Evolutionary conservation across 2,888 invertebrate genomes (phyloP), one percentile per base, ranked within the genome.

Genomic region (Rambutsinella grinnellia): DNA sequence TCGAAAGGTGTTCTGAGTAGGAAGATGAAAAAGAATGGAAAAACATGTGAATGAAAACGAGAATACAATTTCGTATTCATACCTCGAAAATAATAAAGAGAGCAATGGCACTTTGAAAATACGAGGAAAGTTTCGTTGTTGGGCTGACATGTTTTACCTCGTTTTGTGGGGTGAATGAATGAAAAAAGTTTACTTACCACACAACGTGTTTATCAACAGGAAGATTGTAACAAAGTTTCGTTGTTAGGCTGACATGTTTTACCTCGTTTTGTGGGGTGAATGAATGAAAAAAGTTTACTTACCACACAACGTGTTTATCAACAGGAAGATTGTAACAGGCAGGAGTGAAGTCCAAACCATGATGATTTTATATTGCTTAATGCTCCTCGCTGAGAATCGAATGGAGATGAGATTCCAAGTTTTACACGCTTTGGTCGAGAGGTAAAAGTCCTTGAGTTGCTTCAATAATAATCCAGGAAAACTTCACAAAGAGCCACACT

Each of bases 251-350:
- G n/a, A n/a, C n/a, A n/a, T n/a, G n/a, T n/a, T n/a, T n/a, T n/a
- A n/a, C n/a, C n/a, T n/a, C n/a, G n/a, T n/a, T n/a, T n/a, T n/a
- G n/a, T n/a, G n/a, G n/a, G n/a, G n/a, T n/a, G n/a, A n/a, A n/a
- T n/a, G n/a, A 44, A 27, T 17, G 47, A 17, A n/a, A 62, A 57
- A 19, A 24, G 27, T 53, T 54, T 71, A 27, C 71, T 71, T 63
- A 71, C 71, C 71, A 65, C 63, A 63, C 36, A 71, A 47, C 13
- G 63, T 58, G 57, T 63, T 54, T 23, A 58, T 63, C 71, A 71
- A 71, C 57, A 65, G 28, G 57, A 71, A 71, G 56, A 71, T 71
- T 51, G 71, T 65, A 51, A 71, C 58, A 58, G 71, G 56, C 57
- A 63, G 71, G 23, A 71, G 17, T 21, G 57, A 71, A 56, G 27